Evolutionary conservation across 2,888 invertebrate genomes (phyloP).

Genomic region (Ellobium chinense): DNA sequence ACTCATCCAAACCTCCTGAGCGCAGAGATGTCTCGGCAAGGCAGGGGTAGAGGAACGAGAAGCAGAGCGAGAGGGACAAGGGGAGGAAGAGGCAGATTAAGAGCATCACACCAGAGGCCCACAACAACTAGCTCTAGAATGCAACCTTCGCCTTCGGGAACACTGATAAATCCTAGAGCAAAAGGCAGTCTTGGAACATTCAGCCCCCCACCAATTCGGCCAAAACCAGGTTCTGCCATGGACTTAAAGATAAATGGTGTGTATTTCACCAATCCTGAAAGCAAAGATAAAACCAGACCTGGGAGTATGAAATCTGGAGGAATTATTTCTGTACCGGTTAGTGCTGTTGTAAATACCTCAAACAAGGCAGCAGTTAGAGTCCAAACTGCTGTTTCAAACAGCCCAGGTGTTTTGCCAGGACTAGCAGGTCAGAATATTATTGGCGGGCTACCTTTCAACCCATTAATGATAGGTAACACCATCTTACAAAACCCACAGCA

Average conservation of each 20-base stretch:
- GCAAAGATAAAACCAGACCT: neutral
- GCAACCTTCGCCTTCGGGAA: neutral
- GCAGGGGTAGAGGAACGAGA: neutral
- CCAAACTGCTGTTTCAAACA: neutral
- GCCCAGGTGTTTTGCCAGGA: neutral
- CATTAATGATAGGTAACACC: neutral
- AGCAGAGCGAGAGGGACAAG: neutral
- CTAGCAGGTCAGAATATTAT: neutral
- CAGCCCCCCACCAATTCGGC: neutral
- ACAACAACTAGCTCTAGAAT: neutral
- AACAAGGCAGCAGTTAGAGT: neutral
- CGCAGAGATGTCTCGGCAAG: neutral
- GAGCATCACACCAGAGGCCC: neutral
- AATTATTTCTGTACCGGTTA: neutral
- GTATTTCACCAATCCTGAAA: neutral
- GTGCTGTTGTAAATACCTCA: neutral
- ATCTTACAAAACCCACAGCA: conserved; percentile 5
- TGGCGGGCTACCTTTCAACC: neutral
- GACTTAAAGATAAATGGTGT: neutral
- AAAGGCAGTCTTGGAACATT: neutral
- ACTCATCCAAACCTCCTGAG: neutral
- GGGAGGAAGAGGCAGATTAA: neutral
- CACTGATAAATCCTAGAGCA: neutral
- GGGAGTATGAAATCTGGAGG: neutral
- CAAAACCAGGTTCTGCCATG: neutral